Evolutionary conservation across 2,113 vertebrate species (phyloP), one percentile per base, ranked within the genome.

Genomic region (Anas platyrhynchos): DNA sequence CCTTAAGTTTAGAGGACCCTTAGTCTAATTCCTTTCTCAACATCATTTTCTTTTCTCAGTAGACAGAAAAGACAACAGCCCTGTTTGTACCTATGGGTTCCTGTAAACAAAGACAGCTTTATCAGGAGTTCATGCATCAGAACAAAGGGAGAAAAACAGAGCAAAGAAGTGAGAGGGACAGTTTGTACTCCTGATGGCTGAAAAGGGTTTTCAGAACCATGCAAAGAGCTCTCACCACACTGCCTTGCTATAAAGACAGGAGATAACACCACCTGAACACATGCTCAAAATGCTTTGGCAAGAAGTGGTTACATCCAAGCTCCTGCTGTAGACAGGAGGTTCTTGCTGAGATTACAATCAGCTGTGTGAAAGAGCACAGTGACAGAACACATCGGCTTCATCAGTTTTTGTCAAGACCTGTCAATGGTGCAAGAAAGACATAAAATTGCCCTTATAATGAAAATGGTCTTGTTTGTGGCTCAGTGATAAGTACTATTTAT

Each of bases 281-380:
- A 38, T 23, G 68, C 75, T 89, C 61, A 88, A 83, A 83, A 83
- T 32, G 38, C 72, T 91, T 75, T 65, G 38, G 73, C 91, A 43
- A 84, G 31, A 80, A 91, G 69, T 2, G 66, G 82, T 66, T 81
- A 32, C 3, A 89, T 59, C 50, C 59, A 69, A 76, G 79, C 94
- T 91, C 61, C 89, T 91, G 82, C 75, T 85, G 67, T 15, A 91
- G 79, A 34, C 65, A 81, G 65, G 32, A 93, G 46, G 65, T 36
- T 89, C 91, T 78, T 86, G 90, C 88, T 78, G 90, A 82, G 94
- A 83, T 95, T 91, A 88, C 41, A 38, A 86, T 74, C 89, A 94
- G 83, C 38, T 73, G 17, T 43, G 65, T 72, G 77, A 93, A 74
- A 4, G 34, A 92, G 63, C 62, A 62, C 31, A 85, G 71, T 87